These are phyloP conservation scores for Drosophila melanocephala DNA, from an alignment of 2,888 invertebrate genomes.

Conservation along the genomic window DNA sequence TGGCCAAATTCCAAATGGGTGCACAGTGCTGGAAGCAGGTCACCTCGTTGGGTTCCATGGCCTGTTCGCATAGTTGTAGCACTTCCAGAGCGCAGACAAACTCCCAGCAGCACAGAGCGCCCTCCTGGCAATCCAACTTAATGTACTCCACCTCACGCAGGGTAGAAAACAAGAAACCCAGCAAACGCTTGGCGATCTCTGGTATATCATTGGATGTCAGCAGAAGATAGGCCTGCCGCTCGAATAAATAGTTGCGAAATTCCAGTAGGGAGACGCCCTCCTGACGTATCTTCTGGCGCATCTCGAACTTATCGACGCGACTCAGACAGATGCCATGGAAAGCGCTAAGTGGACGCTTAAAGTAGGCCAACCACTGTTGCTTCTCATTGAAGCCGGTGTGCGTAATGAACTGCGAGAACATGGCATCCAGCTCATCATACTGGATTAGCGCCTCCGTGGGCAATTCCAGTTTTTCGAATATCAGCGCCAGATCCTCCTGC, in stretches of 20 bases:
- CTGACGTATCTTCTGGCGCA: slow-evolving; percentile 81
- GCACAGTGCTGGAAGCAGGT: slow-evolving; percentile 94
- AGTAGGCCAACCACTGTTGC: slow-evolving; percentile 93
- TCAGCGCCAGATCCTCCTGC: slow-evolving; percentile 97
- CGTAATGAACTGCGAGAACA: slow-evolving; percentile 98
- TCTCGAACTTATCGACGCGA: slow-evolving; percentile 88
- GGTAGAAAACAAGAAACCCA: slow-evolving; percentile 96
- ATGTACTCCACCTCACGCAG: slow-evolving; percentile 93
- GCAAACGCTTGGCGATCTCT: slow-evolving; percentile 92
- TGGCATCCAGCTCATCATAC: slow-evolving; percentile 98
- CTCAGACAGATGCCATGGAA: slow-evolving; percentile 92
- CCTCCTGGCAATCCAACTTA: slow-evolving; percentile 91
- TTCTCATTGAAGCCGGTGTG: slow-evolving; percentile 96
- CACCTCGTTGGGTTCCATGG: slow-evolving; percentile 88
- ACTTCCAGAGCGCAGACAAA: slow-evolving; percentile 96
- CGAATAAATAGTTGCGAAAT: slow-evolving; percentile 96
- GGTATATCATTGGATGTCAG: slow-evolving; percentile 86
- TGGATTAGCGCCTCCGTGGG: slow-evolving; percentile 98
- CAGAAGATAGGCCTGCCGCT: slow-evolving; percentile 95
- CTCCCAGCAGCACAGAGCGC: slow-evolving; percentile 96
- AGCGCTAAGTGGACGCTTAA: slow-evolving; percentile 91
- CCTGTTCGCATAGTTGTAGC: slow-evolving; percentile 91
- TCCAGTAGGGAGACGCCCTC: slow-evolving; percentile 91
- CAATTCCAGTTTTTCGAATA: slow-evolving; percentile 96
- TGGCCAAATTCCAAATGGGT: slow-evolving; percentile 94